phyloP scores from a whole-genome alignment of 2,797 vertebrate genomes.

The Macropodus opercularis region DNA sequence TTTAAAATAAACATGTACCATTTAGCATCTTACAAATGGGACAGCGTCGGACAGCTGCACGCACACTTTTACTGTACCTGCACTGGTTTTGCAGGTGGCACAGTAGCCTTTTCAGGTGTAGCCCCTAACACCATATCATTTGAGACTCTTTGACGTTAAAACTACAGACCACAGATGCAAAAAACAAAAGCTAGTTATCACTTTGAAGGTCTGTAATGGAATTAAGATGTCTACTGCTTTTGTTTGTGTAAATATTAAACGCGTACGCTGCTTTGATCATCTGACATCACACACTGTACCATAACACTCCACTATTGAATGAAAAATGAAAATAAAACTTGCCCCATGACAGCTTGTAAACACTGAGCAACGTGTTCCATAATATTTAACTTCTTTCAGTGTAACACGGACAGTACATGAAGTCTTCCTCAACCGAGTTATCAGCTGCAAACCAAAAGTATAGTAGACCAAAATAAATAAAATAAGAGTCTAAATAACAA shows the following conservation, averaged over 20 bases:
- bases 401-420: background rate
- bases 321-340: slow-evolving; percentile 8
- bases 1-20: background rate
- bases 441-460: background rate
- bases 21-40: slow-evolving; percentile 1
- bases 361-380: slow-evolving; percentile 72
- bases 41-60: slow-evolving; percentile 31
- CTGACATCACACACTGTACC: slow-evolving; percentile 52
- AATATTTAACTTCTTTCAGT: slow-evolving; percentile 50
- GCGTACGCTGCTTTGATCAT: slow-evolving; percentile 17
- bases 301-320: slow-evolving; percentile 37
- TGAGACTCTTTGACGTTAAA: slow-evolving; percentile 34
- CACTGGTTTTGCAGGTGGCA: slow-evolving; percentile 37
- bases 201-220: slow-evolving; percentile 13
- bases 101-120: slow-evolving; percentile 41
- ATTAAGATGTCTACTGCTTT: background rate
- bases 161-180: slow-evolving; percentile 12
- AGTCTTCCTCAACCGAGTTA: background rate
- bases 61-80: slow-evolving; percentile 6
- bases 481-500: slow-evolving; percentile 14
- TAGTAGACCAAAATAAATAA: background rate
- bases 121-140: slow-evolving; percentile 19
- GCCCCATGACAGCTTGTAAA: slow-evolving; percentile 46
- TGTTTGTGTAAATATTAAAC: slow-evolving; percentile 54
- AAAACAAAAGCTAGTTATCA: slow-evolving; percentile 19